Conservation (phyloP, 2,888 invertebrate genomes). For the Stenolophus ochropezus region DNA sequence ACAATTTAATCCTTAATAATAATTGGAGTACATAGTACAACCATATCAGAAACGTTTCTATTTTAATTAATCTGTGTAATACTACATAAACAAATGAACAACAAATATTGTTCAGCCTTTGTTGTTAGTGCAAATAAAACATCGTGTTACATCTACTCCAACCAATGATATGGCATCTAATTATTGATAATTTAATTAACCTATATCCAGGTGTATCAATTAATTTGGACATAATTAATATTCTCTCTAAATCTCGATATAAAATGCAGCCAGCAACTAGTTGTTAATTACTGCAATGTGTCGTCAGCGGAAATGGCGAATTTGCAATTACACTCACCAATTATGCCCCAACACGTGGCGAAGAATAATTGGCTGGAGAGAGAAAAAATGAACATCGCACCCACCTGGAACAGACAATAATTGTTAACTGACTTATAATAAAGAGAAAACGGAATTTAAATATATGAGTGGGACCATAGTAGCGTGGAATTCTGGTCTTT, state of each 20-base stretch:
- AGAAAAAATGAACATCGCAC: slow-evolving; percentile 9
- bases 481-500: neutral
- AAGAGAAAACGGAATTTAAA: neutral
- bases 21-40: too few species aligned
- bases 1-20: too few species aligned
- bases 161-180: neutral
- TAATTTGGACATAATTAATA: neutral
- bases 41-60: too few species aligned
- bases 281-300: neutral
- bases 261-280: neutral
- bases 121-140: neutral
- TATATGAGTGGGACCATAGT: neutral
- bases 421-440: neutral
- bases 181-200: neutral
- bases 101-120: too few species aligned
- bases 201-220: neutral
- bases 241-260: neutral
- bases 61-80: too few species aligned
- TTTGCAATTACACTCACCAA: slow-evolving; percentile 3
- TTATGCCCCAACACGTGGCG: slow-evolving; percentile 5
- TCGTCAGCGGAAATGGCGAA: neutral
- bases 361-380: slow-evolving; percentile 9
- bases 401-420: slow-evolving; percentile 27
- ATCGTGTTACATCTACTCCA: neutral
- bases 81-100: too few species aligned